phyloP scores from a whole-genome alignment of 2,888 invertebrate species.

The Ptycholaimellus sp. region DNA sequence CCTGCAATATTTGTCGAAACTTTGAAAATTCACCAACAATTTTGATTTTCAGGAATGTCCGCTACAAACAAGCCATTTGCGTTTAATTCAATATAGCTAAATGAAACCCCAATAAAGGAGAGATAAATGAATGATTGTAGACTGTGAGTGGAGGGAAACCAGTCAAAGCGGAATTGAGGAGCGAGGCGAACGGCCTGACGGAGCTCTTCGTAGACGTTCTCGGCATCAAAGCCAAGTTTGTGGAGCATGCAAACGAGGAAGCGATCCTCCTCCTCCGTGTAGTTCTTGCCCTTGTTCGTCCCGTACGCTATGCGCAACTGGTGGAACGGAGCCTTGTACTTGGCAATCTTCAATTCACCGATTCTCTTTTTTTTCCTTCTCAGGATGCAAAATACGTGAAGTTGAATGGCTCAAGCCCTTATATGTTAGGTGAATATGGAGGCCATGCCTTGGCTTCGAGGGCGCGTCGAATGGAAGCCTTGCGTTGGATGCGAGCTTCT shows the following conservation, averaged over 20 bases:
- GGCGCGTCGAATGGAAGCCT: slow-evolving; percentile 57
- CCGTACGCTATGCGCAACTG: slow-evolving; percentile 89
- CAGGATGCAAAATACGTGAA: no score
- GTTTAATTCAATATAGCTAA: no score
- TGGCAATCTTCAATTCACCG: slow-evolving; percentile 45
- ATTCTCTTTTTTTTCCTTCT: no score
- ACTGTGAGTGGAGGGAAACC: no score
- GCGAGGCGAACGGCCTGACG: slow-evolving; percentile 57
- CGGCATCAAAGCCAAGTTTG: slow-evolving; percentile 90
- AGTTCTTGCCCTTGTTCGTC: slow-evolving; percentile 96
- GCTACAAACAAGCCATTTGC: no score
- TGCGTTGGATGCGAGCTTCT: slow-evolving; percentile 77
- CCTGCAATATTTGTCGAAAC: no score
- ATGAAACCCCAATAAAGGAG: no score
- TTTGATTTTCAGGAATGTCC: no score
- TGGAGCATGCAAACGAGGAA: slow-evolving; percentile 95
- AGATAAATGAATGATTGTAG: no score
- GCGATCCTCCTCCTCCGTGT: slow-evolving; percentile 79
- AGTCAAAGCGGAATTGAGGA: slow-evolving; percentile 57
- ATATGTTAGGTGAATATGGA: no score
- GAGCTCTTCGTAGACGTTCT: slow-evolving; percentile 94
- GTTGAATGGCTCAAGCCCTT: no score
- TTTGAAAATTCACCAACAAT: no score
- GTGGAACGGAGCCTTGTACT: slow-evolving; percentile 92
- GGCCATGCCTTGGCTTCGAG: slow-evolving; percentile 46